Evolutionary conservation across 2,888 invertebrate genomes (phyloP), one percentile per base, ranked within the genome.

Genomic region (Protodeltote pygarga): DNA sequence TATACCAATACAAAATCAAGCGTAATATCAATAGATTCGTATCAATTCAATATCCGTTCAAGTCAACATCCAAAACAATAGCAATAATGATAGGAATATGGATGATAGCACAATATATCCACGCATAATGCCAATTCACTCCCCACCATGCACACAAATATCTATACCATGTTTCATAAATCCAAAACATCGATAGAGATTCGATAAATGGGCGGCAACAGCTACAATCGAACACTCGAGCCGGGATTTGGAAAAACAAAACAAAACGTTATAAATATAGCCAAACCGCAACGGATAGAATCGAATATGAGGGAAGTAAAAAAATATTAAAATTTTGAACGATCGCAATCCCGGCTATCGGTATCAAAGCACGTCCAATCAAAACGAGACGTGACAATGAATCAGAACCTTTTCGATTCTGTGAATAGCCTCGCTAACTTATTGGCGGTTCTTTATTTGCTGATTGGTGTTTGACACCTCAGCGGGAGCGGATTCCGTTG

Each of bases 341-440:
- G 81, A 81, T 81, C 78, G 77, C 86, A 89, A 91, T 90, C 91
- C 90, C 75, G 69, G 83, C 84, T 89, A 91, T 89, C 91, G 83
- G 76, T 89, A 87, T 86, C 91, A 89, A 86, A 89, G 91, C 92
- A 92, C 92, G 91, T 91, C 87, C 91, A 90, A 89, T 91, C 88
- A 88, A 87, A 89, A 81, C 84, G 87, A 80, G 87, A 87, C 90
- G 91, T 91, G 90, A 90, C 89, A 89, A 85, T 88, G 89, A 89
- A 87, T 87, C 84, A 83, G 83, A 85, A 84, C 86, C 87, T 86
- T 89, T 88, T 81, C 84, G 87, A 85, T 86, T 81, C 80, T 79
- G 77, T 85, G 86, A 88, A 88, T 89, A 85, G 83, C 79, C 80
- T 73, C 73, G 85, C 85, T 87, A 89, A 89, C 88, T 90, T 90